Conservation (phyloP, 2,797 vertebrate genomes). For the Sphenopsis melanotis region DNA sequence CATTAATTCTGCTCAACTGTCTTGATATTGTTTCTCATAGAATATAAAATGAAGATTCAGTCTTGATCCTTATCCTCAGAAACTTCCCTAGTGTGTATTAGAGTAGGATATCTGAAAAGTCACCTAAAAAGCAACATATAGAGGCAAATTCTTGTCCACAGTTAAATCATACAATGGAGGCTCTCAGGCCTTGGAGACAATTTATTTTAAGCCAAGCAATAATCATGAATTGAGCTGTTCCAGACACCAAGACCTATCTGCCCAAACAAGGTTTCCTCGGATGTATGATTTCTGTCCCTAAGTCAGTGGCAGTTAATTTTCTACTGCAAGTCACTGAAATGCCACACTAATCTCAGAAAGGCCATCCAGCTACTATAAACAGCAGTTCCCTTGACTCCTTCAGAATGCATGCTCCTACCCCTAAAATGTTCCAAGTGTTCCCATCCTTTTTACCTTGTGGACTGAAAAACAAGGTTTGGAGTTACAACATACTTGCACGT, state of each 20-base stretch:
- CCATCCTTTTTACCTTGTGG: neutral
- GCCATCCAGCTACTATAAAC: neutral
- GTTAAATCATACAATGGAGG: neutral
- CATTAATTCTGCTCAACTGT: neutral
- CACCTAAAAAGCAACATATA: neutral
- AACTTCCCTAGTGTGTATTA: neutral
- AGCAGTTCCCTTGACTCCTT: neutral
- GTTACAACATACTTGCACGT: neutral
- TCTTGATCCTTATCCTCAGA: neutral
- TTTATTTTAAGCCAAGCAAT: neutral
- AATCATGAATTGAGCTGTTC: neutral
- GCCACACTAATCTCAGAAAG: neutral
- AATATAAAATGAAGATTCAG: neutral
- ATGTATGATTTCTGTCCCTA: neutral
- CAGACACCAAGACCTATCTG: neutral
- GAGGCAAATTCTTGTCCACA: neutral
- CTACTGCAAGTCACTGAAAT: neutral
- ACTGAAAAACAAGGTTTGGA: neutral
- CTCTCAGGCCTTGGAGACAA: neutral
- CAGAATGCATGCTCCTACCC: neutral
- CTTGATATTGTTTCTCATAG: neutral
- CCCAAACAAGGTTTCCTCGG: neutral
- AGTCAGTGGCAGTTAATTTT: neutral
- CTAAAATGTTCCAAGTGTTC: neutral
- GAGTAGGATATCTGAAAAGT: neutral